Percentiles rank a stretch among this genome's conserved stretches.
phyloP scores from a whole-genome alignment of 2,888 invertebrate genomes.

The Gryllus longicercus region DNA sequence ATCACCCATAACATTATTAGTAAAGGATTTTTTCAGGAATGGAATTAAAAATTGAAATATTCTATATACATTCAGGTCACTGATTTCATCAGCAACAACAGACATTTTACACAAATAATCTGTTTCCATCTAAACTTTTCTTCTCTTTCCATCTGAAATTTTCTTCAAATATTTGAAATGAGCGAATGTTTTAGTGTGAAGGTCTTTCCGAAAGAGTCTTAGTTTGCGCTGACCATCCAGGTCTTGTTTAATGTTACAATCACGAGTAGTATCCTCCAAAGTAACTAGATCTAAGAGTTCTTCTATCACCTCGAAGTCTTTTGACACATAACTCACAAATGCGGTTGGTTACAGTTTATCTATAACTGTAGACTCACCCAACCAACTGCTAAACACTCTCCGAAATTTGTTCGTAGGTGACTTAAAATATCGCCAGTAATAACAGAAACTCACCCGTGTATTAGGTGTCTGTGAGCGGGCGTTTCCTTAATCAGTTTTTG shows the following conservation, averaged over 20 bases:
- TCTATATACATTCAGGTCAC: not conserved
- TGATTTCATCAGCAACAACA: not conserved
- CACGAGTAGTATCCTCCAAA: not conserved
- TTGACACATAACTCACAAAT: not conserved
- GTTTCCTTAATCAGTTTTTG: not conserved
- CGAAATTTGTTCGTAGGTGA: not conserved
- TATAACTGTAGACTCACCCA: not conserved
- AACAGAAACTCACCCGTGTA: not conserved
- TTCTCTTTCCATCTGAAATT: not conserved
- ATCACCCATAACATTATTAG: not conserved
- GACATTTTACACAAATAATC: not conserved
- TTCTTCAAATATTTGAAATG: not conserved
- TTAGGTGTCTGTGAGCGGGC: not conserved
- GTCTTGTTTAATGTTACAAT: not conserved
- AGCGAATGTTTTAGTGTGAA: not conserved
- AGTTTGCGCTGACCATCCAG: not conserved
- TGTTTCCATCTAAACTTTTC: not conserved
- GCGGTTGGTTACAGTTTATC: not conserved
- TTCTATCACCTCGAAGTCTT: not conserved
- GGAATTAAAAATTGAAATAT: not conserved
- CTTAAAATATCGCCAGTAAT: not conserved
- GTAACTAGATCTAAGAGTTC: not conserved
- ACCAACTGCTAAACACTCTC: not conserved
- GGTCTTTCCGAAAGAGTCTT: not conserved
- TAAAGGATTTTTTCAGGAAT: not conserved